phyloP scores from a whole-genome alignment of 1,140 invertebrate genomes.

The Delia radicum region DNA sequence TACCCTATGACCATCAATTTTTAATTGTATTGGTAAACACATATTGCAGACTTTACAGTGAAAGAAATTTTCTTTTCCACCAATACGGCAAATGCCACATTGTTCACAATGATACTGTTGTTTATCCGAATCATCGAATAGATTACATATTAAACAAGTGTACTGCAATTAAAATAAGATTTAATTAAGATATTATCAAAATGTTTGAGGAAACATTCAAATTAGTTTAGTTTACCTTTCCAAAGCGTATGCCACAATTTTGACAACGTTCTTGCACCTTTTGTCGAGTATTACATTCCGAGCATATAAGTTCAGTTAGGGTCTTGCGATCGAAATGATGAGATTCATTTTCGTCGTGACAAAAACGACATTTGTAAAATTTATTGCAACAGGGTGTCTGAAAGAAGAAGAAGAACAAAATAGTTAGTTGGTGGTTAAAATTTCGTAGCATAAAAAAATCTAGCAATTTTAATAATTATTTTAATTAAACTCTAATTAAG shows the following conservation, averaged over 20 bases:
- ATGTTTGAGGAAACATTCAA: background rate
- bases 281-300: slow-evolving; percentile 77
- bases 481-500: no score
- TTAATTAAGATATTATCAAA: background rate
- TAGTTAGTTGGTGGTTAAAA: no score
- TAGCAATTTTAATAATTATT: no score
- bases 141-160: slow-evolving; percentile 80
- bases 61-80: slow-evolving; percentile 81
- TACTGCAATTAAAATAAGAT: slow-evolving; percentile 62
- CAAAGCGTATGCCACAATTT: slow-evolving; percentile 74
- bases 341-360: slow-evolving; percentile 82
- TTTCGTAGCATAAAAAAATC: no score
- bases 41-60: slow-evolving; percentile 86
- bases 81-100: slow-evolving; percentile 85
- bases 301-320: slow-evolving; percentile 79
- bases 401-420: slow-evolving; percentile 36
- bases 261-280: slow-evolving; percentile 75
- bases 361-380: slow-evolving; percentile 83
- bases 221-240: slow-evolving; percentile 61
- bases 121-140: slow-evolving; percentile 88
- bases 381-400: slow-evolving; percentile 87
- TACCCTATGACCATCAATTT: slow-evolving; percentile 77
- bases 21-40: slow-evolving; percentile 76
- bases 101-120: slow-evolving; percentile 86
- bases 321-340: slow-evolving; percentile 80